A percentile compares a stretch with the other conserved stretches of the same genome.
Evolutionary conservation across 2,888 invertebrate species (phyloP).

Genomic region (Epirrhoe tristata): DNA sequence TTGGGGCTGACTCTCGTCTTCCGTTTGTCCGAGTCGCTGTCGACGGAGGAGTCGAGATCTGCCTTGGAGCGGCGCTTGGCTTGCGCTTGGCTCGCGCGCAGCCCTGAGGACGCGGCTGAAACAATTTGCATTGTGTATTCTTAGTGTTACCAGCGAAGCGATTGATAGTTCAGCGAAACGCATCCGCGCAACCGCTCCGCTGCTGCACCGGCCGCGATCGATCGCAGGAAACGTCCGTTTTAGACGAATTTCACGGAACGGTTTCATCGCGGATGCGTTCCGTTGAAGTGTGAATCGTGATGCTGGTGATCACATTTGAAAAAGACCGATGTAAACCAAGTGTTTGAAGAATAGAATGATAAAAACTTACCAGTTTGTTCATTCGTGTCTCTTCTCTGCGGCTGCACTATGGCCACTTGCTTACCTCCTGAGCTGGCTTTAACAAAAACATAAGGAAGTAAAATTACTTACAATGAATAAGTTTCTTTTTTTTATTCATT

Average conservation of each 20-base stretch:
- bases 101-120: background rate
- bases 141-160: background rate
- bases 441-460: background rate
- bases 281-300: too few species aligned
- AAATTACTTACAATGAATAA: too few species aligned
- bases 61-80: slow-evolving; percentile 1
- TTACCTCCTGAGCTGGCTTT: slow-evolving; percentile 62
- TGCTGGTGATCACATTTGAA: too few species aligned
- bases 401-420: slow-evolving; percentile 80
- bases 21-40: background rate
- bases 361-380: slow-evolving; percentile 57
- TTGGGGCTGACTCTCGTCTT: slow-evolving; percentile 1
- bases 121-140: background rate
- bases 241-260: too few species aligned
- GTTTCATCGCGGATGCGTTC: too few species aligned
- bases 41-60: slow-evolving; percentile 4
- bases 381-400: slow-evolving; percentile 66
- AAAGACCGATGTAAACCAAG: background rate
- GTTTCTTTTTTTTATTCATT: background rate
- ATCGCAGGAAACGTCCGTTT: too few species aligned
- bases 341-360: background rate
- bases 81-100: background rate
- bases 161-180: too few species aligned
- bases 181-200: too few species aligned
- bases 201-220: too few species aligned